Percentiles rank a stretch among this genome's conserved stretches.
Evolutionary conservation across 2,888 invertebrate genomes (phyloP).

Genomic region (Cylindroiulus punctatus): DNA sequence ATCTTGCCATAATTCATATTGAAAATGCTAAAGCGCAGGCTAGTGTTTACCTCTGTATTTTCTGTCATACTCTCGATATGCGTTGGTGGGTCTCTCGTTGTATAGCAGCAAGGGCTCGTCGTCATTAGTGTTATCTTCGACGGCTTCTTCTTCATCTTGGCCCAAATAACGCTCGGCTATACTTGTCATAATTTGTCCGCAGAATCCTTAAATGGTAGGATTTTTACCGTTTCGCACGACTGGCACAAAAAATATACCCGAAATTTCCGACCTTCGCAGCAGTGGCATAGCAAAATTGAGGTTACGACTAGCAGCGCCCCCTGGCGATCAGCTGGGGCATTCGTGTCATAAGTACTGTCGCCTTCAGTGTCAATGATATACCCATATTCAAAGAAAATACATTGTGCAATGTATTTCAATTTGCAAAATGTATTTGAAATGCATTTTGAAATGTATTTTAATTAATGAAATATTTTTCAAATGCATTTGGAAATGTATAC

Average conservation of each 20-base stretch:
- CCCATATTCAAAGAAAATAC: too few relatives aligned
- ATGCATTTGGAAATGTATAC: too few relatives aligned
- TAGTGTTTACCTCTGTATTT: slow-evolving; percentile 19
- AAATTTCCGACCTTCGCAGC: neutral
- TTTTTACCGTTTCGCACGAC: neutral
- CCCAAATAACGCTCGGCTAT: neutral
- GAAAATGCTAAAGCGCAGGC: neutral
- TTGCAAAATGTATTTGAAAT: too few relatives aligned
- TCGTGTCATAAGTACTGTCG: neutral
- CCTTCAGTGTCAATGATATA: neutral
- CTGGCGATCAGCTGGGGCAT: neutral
- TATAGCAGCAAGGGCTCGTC: neutral
- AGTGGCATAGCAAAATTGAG: slow-evolving; percentile 17
- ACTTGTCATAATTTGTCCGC: neutral
- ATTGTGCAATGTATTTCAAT: too few relatives aligned
- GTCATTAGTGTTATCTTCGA: slow-evolving; percentile 31
- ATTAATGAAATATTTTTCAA: too few relatives aligned
- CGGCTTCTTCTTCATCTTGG: slow-evolving; percentile 32
- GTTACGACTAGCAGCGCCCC: neutral
- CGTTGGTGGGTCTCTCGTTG: neutral
- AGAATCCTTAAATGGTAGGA: slow-evolving; percentile 27
- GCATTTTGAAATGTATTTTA: too few relatives aligned
- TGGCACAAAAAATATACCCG: slow-evolving; percentile 15
- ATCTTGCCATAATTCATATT: neutral
- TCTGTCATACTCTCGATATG: neutral